Percentiles rank a stretch among this genome's conserved stretches.
phyloP scores from a whole-genome alignment of 2,113 vertebrate species.

The Chloropsis cyanopogon region DNA sequence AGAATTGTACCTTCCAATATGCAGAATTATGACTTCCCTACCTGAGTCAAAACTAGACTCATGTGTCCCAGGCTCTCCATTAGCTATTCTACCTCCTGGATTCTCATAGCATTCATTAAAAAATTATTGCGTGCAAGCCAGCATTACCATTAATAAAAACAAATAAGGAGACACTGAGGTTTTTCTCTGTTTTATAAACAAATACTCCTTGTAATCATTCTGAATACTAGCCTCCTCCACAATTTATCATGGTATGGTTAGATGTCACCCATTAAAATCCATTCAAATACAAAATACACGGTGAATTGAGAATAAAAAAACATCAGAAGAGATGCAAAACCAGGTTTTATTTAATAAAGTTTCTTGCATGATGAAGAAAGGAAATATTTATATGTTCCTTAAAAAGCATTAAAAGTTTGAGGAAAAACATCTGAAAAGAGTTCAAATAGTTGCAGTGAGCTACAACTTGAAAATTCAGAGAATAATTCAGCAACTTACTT shows the following conservation, averaged over 20 bases:
- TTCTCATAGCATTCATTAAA: neutral
- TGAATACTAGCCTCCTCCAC: neutral
- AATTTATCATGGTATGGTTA: neutral
- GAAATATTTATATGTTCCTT: neutral
- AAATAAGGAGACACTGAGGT: neutral
- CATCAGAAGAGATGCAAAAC: neutral
- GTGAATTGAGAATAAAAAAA: neutral
- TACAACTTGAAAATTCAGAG: neutral
- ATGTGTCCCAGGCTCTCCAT: neutral
- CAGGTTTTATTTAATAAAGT: neutral
- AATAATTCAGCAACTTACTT: neutral
- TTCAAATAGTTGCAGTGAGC: neutral
- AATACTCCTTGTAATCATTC: neutral
- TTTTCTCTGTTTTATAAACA: constrained; percentile 16
- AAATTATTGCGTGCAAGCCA: neutral
- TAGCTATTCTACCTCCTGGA: neutral
- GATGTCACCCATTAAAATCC: neutral
- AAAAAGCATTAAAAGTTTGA: neutral
- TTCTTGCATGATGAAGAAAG: neutral
- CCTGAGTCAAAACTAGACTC: neutral
- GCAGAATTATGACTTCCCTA: neutral
- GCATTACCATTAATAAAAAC: neutral
- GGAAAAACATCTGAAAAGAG: neutral
- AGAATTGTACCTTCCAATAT: neutral
- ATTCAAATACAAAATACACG: neutral